These are phyloP conservation scores for Meta bourneti DNA, from an alignment of 2,888 invertebrate genomes.

Conservation along the genomic window DNA sequence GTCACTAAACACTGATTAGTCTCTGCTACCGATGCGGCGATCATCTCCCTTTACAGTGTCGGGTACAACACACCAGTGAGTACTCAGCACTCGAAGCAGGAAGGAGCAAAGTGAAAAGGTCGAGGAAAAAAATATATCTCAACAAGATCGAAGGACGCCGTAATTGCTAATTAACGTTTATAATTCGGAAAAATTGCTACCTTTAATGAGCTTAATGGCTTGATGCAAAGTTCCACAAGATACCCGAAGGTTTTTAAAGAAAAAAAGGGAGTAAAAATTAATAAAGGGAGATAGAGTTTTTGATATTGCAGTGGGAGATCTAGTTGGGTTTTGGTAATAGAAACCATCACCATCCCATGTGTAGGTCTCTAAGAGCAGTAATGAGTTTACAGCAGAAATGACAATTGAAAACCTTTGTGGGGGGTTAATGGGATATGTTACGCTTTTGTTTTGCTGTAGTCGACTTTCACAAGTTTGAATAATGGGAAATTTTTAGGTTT, in stretches of 20 bases:
- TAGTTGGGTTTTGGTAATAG: not conserved
- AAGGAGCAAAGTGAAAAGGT: not conserved
- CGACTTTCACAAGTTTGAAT: not conserved
- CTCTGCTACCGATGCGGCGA: not conserved
- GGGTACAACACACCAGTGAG: not conserved
- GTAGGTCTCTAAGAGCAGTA: not conserved
- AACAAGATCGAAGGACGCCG: not conserved
- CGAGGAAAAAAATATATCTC: not conserved
- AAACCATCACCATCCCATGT: not conserved
- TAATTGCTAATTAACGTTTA: constrained; percentile 58
- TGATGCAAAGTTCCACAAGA: constrained; percentile 5
- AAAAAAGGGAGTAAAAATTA: constrained; percentile 24
- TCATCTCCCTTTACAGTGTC: not conserved
- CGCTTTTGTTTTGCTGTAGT: not conserved
- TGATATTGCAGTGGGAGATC: not conserved
- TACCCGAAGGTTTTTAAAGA: not conserved
- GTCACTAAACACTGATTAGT: constrained; percentile 1
- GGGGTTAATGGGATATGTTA: not conserved
- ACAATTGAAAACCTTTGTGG: not conserved
- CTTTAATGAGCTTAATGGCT: constrained; percentile 50
- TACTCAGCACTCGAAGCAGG: not conserved
- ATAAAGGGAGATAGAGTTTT: not conserved
- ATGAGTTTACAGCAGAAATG: not conserved
- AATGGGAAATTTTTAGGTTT: not conserved
- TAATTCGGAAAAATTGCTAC: constrained; percentile 47